These are phyloP conservation scores for Pseudococcus viburni DNA, from an alignment of 2,888 invertebrate species.

Conservation along the genomic window DNA sequence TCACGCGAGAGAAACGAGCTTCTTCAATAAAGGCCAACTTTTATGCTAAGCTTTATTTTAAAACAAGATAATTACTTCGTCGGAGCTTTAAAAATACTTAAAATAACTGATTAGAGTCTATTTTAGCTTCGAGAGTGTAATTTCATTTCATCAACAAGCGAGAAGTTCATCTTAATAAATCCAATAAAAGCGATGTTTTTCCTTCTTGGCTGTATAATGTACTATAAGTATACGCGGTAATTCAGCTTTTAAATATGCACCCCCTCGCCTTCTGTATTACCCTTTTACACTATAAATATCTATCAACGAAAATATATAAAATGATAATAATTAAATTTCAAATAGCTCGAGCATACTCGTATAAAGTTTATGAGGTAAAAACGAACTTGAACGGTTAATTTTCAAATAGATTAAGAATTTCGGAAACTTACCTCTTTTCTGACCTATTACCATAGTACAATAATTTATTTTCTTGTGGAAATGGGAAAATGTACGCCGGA, in stretches of 20 bases:
- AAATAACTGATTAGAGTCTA: constrained; percentile 38
- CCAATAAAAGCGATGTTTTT: constrained; percentile 31
- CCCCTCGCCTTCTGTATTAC: not conserved
- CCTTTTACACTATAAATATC: constrained; percentile 1
- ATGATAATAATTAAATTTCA: constrained; percentile 43
- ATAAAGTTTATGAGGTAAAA: constrained; percentile 45
- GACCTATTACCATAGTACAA: constrained; percentile 50
- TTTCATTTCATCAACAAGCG: constrained; percentile 47
- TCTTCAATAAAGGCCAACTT: not conserved
- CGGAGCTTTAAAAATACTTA: constrained; percentile 37
- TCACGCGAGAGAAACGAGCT: not conserved
- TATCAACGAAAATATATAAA: constrained; percentile 50
- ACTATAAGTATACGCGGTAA: not conserved
- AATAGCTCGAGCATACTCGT: constrained; percentile 8
- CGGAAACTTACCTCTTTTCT: constrained; percentile 33
- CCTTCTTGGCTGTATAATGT: not conserved
- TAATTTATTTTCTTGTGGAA: constrained; percentile 18
- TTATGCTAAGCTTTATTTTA: not conserved
- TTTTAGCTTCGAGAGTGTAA: constrained; percentile 38
- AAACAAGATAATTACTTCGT: constrained; percentile 25
- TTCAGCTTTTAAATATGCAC: constrained; percentile 33
- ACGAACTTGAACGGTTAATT: constrained; percentile 26
- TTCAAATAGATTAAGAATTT: constrained; percentile 39
- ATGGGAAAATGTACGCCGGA: not conserved
- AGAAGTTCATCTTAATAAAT: constrained; percentile 45